phyloP scores from a whole-genome alignment of 2,888 invertebrate genomes.

The Rhingia rostrata region DNA sequence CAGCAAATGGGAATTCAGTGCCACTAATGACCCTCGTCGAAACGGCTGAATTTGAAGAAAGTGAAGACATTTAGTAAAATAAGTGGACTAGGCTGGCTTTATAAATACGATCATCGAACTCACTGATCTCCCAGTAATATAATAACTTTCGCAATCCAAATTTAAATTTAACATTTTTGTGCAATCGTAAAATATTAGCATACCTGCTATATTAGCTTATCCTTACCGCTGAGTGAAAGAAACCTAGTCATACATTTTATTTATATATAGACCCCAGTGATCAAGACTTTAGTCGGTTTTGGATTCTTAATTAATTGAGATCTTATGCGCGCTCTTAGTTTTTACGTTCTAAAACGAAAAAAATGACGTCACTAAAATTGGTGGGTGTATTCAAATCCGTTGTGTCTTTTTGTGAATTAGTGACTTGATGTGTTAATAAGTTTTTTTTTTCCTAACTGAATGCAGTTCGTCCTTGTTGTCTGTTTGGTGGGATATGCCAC shows the following conservation, averaged over 20 bases:
- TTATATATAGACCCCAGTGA: slow-evolving; percentile 51
- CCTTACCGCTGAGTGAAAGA: slow-evolving; percentile 4
- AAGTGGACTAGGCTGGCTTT: no score
- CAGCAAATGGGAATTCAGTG: no score
- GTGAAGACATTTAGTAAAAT: no score
- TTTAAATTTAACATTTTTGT: no score
- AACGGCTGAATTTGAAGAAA: no score
- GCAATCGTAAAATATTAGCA: no score
- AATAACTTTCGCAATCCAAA: no score
- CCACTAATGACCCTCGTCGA: no score
- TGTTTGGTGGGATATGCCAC: slow-evolving; percentile 47
- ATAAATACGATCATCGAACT: no score
- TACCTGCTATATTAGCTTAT: not conserved
- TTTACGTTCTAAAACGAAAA: not conserved
- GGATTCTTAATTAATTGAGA: slow-evolving; percentile 52
- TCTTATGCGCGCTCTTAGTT: slow-evolving; percentile 46
- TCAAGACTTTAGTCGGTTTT: slow-evolving; percentile 60
- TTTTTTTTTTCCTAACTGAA: slow-evolving; percentile 7
- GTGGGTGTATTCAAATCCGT: not conserved
- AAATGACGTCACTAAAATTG: slow-evolving; percentile 9
- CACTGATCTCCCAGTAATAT: no score
- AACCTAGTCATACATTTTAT: not conserved
- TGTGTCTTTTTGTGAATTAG: not conserved
- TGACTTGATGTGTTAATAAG: slow-evolving; percentile 9
- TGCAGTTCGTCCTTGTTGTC: slow-evolving; percentile 57